phyloP scores from a whole-genome alignment of 2,113 vertebrate genomes.

The Hoplias malabaricus region DNA sequence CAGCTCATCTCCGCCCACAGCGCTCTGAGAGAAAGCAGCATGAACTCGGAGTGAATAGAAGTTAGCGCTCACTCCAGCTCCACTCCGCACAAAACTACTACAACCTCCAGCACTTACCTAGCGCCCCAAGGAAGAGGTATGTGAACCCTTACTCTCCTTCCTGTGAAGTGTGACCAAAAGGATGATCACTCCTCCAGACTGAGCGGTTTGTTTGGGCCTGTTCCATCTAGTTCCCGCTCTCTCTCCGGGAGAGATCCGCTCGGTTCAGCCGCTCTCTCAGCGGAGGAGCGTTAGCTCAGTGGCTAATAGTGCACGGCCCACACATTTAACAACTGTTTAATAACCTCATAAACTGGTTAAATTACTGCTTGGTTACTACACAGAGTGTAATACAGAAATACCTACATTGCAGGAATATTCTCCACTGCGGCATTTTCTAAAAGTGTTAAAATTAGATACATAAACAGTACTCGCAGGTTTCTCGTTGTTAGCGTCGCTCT shows the following conservation, averaged over 20 bases:
- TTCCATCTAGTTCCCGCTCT: constrained; percentile 49
- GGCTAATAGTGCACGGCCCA: constrained; percentile 26
- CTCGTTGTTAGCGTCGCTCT: neutral
- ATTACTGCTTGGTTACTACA: too few species aligned
- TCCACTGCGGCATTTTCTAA: too few species aligned
- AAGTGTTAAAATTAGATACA: neutral
- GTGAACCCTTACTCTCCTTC: neutral
- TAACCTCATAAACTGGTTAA: neutral
- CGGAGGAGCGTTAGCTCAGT: constrained; percentile 5
- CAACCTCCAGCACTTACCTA: constrained; percentile 24
- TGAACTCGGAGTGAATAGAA: constrained; percentile 58
- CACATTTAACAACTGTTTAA: neutral
- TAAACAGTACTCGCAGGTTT: neutral
- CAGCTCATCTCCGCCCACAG: constrained; percentile 72
- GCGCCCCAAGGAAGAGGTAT: constrained; percentile 38
- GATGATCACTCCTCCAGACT: too few species aligned
- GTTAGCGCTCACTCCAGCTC: constrained; percentile 52
- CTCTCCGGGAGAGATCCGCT: neutral
- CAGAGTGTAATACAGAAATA: too few species aligned
- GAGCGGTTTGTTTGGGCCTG: neutral
- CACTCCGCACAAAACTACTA: constrained; percentile 32
- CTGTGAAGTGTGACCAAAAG: neutral
- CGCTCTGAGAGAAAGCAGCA: constrained; percentile 71
- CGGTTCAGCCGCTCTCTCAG: neutral
- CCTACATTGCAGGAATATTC: too few species aligned